Evolutionary conservation across 2,888 invertebrate species (phyloP), one percentile per base, ranked within the genome.

Genomic region (Rotaria macrura): DNA sequence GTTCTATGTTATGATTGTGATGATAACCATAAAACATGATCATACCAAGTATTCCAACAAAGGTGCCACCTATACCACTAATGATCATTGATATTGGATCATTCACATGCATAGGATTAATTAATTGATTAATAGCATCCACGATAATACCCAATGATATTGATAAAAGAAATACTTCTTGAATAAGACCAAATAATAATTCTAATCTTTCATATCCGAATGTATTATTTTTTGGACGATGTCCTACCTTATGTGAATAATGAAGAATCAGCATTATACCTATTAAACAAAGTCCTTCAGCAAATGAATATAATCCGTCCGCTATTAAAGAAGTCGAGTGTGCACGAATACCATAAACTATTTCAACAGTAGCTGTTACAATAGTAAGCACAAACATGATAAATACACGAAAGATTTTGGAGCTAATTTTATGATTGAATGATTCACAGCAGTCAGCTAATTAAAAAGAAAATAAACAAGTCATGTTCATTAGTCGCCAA

Each of bases 141-240:
- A 79, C 79, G 10, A 79, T 79, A 43, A 79, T 43, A n/a, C 79
- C 79, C 14, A 79, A 43, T 25, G 79, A 79, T 23, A 79, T 2
- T 43, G 79, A 79, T n/a, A 79, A 14, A 79, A 79, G 79, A 43
- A 79, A 79, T 40, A 79, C 43, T 79, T 79, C 79, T 79, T 79
- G 79, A 3, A 79, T n/a, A 25, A 79, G 43, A 79, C 79, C 79
- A 43, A 79, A 40, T 43, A 79, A 43, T 43, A 79, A 43, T 79
- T 79, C 79, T 43, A 43, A n/a, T 12, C 79, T 40, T 43, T 40
- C 79, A 40, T n/a, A 79, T n/a, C 79, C 79, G 43, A 43, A 79
- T 40, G 79, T 79, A 43, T 79, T 79, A n/a, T 43, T 25, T 65
- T 29, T 65, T 10, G 40, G 25, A 5, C 6, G 7, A 43, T 79